Percentiles rank a stretch among this genome's conserved stretches.
Evolutionary conservation across 2,888 invertebrate genomes (phyloP).

Genomic region (Drosophila koepferae): DNA sequence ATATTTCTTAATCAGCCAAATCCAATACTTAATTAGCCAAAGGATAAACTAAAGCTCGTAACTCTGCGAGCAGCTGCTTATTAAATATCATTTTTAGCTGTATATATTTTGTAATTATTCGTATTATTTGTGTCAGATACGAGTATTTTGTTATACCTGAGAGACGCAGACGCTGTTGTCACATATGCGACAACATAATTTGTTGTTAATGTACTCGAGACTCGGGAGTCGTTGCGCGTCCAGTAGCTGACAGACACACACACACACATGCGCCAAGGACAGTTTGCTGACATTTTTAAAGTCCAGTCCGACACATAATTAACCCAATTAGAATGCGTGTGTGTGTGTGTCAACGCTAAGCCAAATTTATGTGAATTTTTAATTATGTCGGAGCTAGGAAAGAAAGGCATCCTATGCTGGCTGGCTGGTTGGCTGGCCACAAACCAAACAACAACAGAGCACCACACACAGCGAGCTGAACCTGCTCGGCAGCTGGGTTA

Average conservation of each 20-base stretch:
- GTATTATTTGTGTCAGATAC: constrained; percentile 5
- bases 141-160: constrained; percentile 12
- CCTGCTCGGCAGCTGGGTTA: constrained; percentile 63
- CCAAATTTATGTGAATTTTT: constrained; percentile 83
- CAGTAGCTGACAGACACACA: constrained; percentile 51
- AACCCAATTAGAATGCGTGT: constrained; percentile 81
- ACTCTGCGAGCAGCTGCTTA: constrained; percentile 1
- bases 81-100: constrained; percentile 6
- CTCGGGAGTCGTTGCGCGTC: constrained; percentile 35
- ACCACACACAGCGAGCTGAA: constrained; percentile 50
- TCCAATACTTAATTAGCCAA: no score
- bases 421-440: constrained; percentile 46
- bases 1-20: no score
- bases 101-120: constrained; percentile 19
- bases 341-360: constrained; percentile 71
- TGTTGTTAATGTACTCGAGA: constrained; percentile 69
- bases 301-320: constrained; percentile 83
- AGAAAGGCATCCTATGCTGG: constrained; percentile 48
- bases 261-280: constrained; percentile 17
- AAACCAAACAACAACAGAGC: constrained; percentile 57
- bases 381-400: constrained; percentile 68
- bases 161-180: constrained; percentile 37
- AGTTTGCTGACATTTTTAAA: constrained; percentile 74
- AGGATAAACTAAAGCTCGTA: not conserved
- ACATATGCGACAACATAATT: constrained; percentile 71